Percentiles rank a stretch among this genome's conserved stretches.
phyloP scores from a whole-genome alignment of 2,113 vertebrate species.

The Paracanthobrama guichenoti region DNA sequence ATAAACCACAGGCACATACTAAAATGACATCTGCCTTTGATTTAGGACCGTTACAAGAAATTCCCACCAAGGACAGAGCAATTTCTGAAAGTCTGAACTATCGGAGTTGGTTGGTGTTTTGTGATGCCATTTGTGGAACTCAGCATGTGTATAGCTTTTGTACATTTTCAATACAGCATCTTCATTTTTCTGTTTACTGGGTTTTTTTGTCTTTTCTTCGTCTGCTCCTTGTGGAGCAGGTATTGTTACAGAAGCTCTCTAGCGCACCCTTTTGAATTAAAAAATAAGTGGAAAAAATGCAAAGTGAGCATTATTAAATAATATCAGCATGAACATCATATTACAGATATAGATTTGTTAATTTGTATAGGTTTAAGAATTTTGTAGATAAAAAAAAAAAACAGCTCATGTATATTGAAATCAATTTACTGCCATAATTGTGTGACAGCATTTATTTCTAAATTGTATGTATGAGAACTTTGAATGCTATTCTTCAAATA shows the following conservation, averaged over 20 bases:
- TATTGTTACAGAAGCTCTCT: slow-evolving; percentile 29
- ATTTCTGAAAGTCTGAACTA: slow-evolving; percentile 63
- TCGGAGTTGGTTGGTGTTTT: slow-evolving; percentile 53
- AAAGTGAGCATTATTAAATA: not conserved
- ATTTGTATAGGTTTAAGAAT: too few relatives aligned
- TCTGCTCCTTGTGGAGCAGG: slow-evolving; percentile 27
- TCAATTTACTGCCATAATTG: not conserved
- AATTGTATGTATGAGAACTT: not conserved
- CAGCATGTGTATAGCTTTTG: slow-evolving; percentile 87
- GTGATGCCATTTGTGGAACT: slow-evolving; percentile 67
- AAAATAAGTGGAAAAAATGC: not conserved
- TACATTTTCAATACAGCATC: slow-evolving; percentile 92
- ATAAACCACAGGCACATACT: slow-evolving; percentile 62
- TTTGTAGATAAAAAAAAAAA: not conserved
- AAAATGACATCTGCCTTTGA: slow-evolving; percentile 68
- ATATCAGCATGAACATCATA: slow-evolving; percentile 5
- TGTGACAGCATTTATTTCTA: too few relatives aligned
- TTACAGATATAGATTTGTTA: too few relatives aligned
- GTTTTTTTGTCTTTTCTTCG: slow-evolving; percentile 59
- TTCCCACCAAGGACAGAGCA: slow-evolving; percentile 55
- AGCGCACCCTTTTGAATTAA: slow-evolving; percentile 2
- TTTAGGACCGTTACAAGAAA: slow-evolving; percentile 46
- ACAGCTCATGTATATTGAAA: not conserved
- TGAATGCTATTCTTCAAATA: not conserved
- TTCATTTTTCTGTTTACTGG: slow-evolving; percentile 66